phyloP scores from a whole-genome alignment of 2,797 vertebrate genomes.

The Helarctos malayanus region DNA sequence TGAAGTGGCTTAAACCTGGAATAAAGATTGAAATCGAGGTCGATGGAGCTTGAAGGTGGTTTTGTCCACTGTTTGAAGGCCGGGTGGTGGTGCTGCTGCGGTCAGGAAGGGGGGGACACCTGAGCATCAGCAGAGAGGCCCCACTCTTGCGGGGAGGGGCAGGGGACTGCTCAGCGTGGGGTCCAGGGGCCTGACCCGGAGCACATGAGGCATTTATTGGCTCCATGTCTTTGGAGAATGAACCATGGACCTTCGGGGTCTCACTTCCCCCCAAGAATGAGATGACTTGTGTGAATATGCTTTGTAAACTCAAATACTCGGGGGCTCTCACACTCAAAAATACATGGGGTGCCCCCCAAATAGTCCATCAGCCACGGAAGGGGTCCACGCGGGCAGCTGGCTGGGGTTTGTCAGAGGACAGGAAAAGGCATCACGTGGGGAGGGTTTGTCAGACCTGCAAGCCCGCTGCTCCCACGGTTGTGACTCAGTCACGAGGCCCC shows the following conservation, averaged over 20 bases:
- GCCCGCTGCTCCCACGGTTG: too few relatives aligned
- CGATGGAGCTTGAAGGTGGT: neutral
- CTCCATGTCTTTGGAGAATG: neutral
- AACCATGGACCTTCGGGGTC: neutral
- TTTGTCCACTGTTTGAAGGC: neutral
- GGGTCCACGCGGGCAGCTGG: too few relatives aligned
- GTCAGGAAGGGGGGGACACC: too few relatives aligned
- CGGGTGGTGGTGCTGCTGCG: accelerated
- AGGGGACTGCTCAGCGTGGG: neutral
- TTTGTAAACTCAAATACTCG: neutral
- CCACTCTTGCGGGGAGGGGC: neutral
- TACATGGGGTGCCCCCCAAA: too few relatives aligned
- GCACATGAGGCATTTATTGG: neutral
- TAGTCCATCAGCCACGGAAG: neutral
- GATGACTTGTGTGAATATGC: neutral
- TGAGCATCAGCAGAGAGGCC: too few relatives aligned
- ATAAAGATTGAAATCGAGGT: neutral
- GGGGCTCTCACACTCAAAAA: neutral
- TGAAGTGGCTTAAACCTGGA: neutral
- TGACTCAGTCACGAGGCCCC: accelerated
- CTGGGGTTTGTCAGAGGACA: neutral
- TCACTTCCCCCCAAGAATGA: neutral
- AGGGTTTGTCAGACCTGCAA: neutral
- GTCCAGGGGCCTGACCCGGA: neutral
- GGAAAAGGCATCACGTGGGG: neutral